A percentile compares a stretch with the other conserved stretches of the same genome.
phyloP scores from a whole-genome alignment of 2,113 vertebrate species.

The Macquaria australasica region DNA sequence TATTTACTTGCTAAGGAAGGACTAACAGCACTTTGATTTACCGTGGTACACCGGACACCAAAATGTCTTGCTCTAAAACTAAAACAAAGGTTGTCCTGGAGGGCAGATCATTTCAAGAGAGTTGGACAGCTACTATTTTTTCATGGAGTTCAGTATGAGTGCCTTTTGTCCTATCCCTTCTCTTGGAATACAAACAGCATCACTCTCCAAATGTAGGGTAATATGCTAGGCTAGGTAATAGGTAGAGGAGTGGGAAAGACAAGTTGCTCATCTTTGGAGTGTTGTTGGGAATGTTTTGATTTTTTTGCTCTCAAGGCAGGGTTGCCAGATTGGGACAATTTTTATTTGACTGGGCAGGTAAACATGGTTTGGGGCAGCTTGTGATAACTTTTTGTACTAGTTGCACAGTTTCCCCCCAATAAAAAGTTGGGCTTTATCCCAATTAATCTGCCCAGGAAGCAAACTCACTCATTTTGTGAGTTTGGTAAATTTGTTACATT shows the following conservation, averaged over 20 bases:
- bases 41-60: not conserved
- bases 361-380: too few species aligned
- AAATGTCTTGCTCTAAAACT: not conserved
- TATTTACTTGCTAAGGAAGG: too few species aligned
- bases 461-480: too few species aligned
- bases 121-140: not conserved
- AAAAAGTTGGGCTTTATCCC: not conserved
- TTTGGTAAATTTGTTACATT: too few species aligned
- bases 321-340: not conserved
- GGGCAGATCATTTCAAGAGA: not conserved
- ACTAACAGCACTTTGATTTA: not conserved
- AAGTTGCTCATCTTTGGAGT: not conserved
- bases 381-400: too few species aligned
- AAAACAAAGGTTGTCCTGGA: not conserved
- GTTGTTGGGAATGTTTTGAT: not conserved
- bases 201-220: not conserved
- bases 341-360: not conserved
- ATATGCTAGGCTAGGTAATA: not conserved
- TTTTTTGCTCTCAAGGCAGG: not conserved
- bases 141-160: too few species aligned
- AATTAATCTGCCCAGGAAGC: too few species aligned
- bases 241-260: not conserved
- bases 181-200: not conserved
- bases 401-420: too few species aligned
- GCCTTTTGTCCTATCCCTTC: not conserved